These are phyloP conservation scores for Heliocidaris tuberculata DNA, from an alignment of 35 echinoderm and acorn worm genomes.

Conservation along the genomic window DNA sequence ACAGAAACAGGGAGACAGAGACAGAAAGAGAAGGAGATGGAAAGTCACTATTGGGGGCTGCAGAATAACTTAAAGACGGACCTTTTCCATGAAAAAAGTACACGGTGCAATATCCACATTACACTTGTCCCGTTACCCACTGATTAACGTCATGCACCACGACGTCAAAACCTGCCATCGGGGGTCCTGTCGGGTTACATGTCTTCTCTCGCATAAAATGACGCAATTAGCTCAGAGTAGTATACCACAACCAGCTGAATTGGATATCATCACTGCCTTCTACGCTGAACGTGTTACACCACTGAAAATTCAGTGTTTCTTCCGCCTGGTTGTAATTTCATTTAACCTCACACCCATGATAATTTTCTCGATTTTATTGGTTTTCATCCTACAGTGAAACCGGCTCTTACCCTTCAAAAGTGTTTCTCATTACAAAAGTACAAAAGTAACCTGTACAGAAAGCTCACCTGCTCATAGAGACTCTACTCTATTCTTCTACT, in stretches of 20 bases:
- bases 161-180: not conserved
- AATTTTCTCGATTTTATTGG: not conserved
- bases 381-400: too few relatives aligned
- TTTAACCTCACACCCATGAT: not conserved
- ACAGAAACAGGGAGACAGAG: not conserved
- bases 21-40: not conserved
- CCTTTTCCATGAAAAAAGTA: not conserved
- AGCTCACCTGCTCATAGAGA: too few relatives aligned
- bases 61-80: not conserved
- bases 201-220: not conserved
- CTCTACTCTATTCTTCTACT: too few relatives aligned
- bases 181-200: not conserved
- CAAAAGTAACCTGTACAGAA: too few relatives aligned
- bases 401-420: not conserved
- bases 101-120: not conserved
- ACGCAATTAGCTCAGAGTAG: not conserved
- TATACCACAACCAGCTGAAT: not conserved
- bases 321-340: not conserved
- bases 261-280: not conserved
- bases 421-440: too few relatives aligned
- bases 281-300: not conserved
- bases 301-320: not conserved
- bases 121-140: not conserved
- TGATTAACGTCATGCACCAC: not conserved
- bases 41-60: not conserved